Base-by-base conservation (phyloP, 2,113 vertebrate species). In the Elachura formosa region DNA sequence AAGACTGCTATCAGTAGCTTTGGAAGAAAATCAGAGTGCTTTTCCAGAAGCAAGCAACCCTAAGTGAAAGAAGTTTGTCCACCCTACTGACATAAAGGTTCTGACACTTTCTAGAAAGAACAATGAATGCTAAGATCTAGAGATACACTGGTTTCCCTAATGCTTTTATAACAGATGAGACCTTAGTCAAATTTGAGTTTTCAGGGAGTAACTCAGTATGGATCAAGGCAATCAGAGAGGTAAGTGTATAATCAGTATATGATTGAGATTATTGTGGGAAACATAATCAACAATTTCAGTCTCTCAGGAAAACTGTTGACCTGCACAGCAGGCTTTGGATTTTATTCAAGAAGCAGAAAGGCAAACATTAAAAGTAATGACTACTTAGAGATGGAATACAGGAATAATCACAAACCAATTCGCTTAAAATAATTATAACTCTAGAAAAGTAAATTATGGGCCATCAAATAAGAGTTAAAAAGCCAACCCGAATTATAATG, bases 251-350 rank as follows among this genome's bases (percentile, higher is more conserved):
- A 91, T 94, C 87, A 92, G 76, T 84, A 80, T 90, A 75, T 82
- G 75, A 95, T n/a, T 87, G 52, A 97, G 89, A 94, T 96, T 95
- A 96, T 95, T 64, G 61, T 80, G 55, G 62, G 56, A 96, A 85
- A 95, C 45, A 84, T 92, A 89, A 95, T 93, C 83, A 95, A 51
- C 64, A 95, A n/a, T 83, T 96, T 94, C 43, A 87, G 21, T 61
- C 66, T 84, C 36, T 64, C 55, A 56, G 46, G 54, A 71, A 96
- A 90, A 87, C 13, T 90, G 41, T 90, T 93, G 59, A 96, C 89
- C 73, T 84, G 40, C 83, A 75, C 48, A 48, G 51, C 64, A 66
- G 64, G 49, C 59, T 91, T 14, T 94, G 68, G 16, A 90, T 95
- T 96, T 96, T 85, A 89, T 38, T 94, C 69, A 95, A 75, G 61